A percentile compares a stretch with the other conserved stretches of the same genome.
phyloP scores from a whole-genome alignment of 92 coral and sea anemone species.

The Umimayanthus kanabou region DNA sequence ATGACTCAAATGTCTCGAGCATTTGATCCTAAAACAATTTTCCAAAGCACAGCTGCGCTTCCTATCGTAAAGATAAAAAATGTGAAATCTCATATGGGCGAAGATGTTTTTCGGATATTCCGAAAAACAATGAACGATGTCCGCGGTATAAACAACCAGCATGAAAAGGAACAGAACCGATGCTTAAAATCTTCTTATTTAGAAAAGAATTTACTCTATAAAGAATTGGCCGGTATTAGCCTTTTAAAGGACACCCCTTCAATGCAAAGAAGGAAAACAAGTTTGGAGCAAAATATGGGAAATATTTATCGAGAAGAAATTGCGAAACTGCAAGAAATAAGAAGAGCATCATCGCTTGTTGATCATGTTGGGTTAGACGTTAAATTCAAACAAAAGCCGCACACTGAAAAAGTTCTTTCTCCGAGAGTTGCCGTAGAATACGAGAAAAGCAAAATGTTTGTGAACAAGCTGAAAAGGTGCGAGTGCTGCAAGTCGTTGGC shows the following conservation, averaged over 20 bases:
- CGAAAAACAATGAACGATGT: constrained; percentile 75
- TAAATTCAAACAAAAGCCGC: not conserved
- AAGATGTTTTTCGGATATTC: constrained; percentile 84
- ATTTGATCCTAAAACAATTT: constrained; percentile 52
- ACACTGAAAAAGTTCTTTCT: constrained; percentile 11
- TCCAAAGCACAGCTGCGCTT: constrained; percentile 83
- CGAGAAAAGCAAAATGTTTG: constrained; percentile 36
- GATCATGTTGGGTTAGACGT: not conserved
- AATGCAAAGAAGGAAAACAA: constrained; percentile 19
- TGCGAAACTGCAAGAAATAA: constrained; percentile 5
- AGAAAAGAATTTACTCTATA: constrained; percentile 73
- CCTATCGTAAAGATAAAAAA: constrained; percentile 68
- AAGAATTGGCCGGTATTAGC: constrained; percentile 70
- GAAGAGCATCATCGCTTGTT: not conserved
- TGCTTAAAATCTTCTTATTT: constrained; percentile 73
- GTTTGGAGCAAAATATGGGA: constrained; percentile 10
- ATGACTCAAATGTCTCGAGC: constrained; percentile 30
- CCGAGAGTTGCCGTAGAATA: constrained; percentile 12
- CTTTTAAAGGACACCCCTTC: constrained; percentile 39
- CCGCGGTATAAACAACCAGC: constrained; percentile 57
- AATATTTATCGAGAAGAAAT: constrained; percentile 26
- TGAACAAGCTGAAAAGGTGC: constrained; percentile 68
- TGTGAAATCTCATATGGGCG: constrained; percentile 65
- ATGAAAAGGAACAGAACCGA: constrained; percentile 63
- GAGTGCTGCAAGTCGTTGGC: constrained; percentile 82